Evolutionary conservation across 2,113 vertebrate genomes (phyloP).

Genomic region (Sylvia atricapilla): DNA sequence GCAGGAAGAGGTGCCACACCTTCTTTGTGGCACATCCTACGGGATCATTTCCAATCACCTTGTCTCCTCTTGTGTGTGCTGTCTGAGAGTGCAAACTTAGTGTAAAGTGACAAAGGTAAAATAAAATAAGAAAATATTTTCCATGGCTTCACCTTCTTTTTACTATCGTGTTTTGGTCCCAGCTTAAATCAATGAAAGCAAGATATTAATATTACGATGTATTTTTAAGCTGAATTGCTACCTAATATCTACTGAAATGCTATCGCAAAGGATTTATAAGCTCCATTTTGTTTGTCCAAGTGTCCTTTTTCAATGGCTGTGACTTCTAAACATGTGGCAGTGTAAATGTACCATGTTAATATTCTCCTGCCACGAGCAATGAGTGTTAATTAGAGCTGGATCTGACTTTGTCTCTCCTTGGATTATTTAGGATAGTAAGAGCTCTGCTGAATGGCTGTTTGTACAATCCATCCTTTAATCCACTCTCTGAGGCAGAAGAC

Average conservation of each 20-base stretch:
- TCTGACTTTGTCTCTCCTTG: not conserved
- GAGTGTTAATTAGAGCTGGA: not conserved
- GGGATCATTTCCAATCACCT: fast-evolving
- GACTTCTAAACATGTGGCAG: not conserved
- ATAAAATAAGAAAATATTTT: not conserved
- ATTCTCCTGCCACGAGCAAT: not conserved
- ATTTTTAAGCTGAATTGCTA: not conserved
- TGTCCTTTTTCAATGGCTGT: not conserved
- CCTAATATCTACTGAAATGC: not conserved
- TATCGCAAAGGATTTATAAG: not conserved
- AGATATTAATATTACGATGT: not conserved
- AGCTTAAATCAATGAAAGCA: not conserved
- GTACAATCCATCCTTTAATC: not conserved
- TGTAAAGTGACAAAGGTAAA: not conserved
- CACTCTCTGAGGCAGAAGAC: not conserved
- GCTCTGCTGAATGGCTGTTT: not conserved
- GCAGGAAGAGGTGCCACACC: not conserved
- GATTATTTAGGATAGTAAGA: not conserved
- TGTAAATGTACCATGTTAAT: not conserved
- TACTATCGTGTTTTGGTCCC: not conserved
- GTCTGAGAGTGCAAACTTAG: not conserved
- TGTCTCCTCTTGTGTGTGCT: not conserved
- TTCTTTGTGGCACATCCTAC: not conserved
- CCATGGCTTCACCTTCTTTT: not conserved
- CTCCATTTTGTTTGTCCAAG: not conserved